These are phyloP conservation scores for Thecocarcelia acutangulata DNA, from an alignment of 2,888 invertebrate genomes.

Conservation along the genomic window DNA sequence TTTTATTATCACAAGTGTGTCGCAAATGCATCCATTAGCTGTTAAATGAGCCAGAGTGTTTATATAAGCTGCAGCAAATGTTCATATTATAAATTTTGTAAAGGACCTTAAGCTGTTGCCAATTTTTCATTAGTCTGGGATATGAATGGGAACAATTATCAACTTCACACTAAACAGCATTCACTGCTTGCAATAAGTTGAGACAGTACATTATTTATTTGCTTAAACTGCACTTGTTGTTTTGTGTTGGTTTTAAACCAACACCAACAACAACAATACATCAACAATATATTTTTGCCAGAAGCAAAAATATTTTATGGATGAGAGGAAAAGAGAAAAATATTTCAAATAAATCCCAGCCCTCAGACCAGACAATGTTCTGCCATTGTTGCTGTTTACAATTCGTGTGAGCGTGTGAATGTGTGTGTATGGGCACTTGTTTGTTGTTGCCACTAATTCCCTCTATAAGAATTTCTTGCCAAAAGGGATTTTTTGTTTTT, in stretches of 20 bases:
- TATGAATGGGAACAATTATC: neutral
- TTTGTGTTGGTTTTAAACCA: constrained; percentile 53
- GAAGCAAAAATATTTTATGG: constrained; percentile 61
- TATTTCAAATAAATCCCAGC: constrained; percentile 13
- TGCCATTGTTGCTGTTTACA: constrained; percentile 71
- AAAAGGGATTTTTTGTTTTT: constrained; percentile 55
- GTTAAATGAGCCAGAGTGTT: neutral
- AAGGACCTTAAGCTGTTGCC: constrained; percentile 24
- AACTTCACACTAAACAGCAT: constrained; percentile 1
- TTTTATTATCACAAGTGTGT: neutral
- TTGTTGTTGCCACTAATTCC: constrained; percentile 46
- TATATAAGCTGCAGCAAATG: neutral
- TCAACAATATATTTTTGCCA: constrained; percentile 77
- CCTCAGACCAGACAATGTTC: constrained; percentile 70
- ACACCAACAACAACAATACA: constrained; percentile 69
- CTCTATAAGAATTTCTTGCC: constrained; percentile 44
- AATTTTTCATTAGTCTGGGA: constrained; percentile 18
- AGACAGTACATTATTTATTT: constrained; percentile 50
- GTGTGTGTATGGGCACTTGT: constrained; percentile 1
- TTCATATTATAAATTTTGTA: neutral
- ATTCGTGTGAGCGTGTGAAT: neutral
- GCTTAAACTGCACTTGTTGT: constrained; percentile 61
- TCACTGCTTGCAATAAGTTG: constrained; percentile 45
- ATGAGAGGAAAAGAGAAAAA: neutral
- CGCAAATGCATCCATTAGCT: neutral